Evolutionary conservation across 2,797 vertebrate species (phyloP), one percentile per base, ranked within the genome.

Genomic region (Enteromius argenteus): DNA sequence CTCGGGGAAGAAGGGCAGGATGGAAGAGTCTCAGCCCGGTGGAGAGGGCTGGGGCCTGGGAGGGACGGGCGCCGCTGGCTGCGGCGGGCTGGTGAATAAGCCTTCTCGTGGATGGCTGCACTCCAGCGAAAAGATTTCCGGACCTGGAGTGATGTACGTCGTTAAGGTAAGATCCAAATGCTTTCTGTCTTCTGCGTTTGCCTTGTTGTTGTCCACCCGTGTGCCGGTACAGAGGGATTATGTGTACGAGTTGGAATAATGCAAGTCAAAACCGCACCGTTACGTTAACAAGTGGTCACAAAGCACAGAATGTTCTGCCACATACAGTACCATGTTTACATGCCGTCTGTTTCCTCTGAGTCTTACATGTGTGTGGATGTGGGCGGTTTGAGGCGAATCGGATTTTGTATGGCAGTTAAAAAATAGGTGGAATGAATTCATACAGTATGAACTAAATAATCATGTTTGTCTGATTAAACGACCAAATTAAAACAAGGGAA

Each of bases 131-230:
- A 99, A 99, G 96, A 98, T 99, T 93, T 96, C 97, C 87, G 98
- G 98, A 92, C 96, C 97, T 37, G 98, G 98, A 92, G 97, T 99
- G 94, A 99, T 96, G 90, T 99, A 98, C 88, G 91, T 97, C 74
- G 98, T 99, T 88, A 99, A 99, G 97, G 98, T 99, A 96, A 93
- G 97, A 96, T 89, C 42, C 71, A 9, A 35, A 83, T 56, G 14
- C 58, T 37, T 66, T 82, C 86, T 90, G 64, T 78, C 23, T 42
- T 51, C 21, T 35, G 58, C 51, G 72, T 13, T 46, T 10, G n/a
- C 23, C 68, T 15, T 58, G 23, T 51, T 8, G 35, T 27, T 73
- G 44, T 79, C 19, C 30, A 23, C 77, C 90, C 90, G 90, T 91
- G 91, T 91, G 90, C 92, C 87, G 91, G 92, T 87, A 90, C 69